A percentile compares a stretch with the other conserved stretches of the same genome.
phyloP scores from a whole-genome alignment of 1,140 invertebrate genomes.

The Cotesia glomerata region DNA sequence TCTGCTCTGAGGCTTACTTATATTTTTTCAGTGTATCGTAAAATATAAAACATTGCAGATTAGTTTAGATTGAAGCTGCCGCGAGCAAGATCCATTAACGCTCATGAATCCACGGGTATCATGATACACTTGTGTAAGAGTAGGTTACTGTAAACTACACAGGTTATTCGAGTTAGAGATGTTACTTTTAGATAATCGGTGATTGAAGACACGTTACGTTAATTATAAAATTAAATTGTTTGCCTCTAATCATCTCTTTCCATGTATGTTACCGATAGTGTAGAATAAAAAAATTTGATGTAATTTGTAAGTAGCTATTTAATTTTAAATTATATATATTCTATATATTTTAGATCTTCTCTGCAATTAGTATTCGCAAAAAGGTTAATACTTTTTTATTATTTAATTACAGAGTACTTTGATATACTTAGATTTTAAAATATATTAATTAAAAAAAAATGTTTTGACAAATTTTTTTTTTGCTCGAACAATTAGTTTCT shows the following conservation, averaged over 20 bases:
- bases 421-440: too few species aligned
- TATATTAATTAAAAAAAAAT: not conserved
- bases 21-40: constrained; percentile 10
- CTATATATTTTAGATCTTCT: too few species aligned
- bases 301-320: too few species aligned
- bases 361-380: not conserved
- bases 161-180: constrained; percentile 42
- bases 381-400: not conserved
- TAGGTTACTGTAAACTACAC: not conserved
- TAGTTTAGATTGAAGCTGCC: constrained; percentile 54
- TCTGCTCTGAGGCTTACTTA: not conserved
- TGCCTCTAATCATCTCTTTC: constrained; percentile 26
- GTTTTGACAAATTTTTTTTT: not conserved
- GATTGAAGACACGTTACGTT: constrained; percentile 49
- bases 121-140: constrained; percentile 2
- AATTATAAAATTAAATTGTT: constrained; percentile 65
- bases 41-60: constrained; percentile 55
- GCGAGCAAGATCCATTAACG: constrained; percentile 54
- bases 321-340: too few species aligned
- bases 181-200: constrained; percentile 54
- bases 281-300: too few species aligned
- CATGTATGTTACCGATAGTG: not conserved
- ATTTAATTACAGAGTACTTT: constrained; percentile 8
- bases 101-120: constrained; percentile 48
- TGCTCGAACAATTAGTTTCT: not conserved